These are phyloP conservation scores for Hippopotamus amphibius DNA, from an alignment of 2,113 vertebrate species.

Conservation along the genomic window DNA sequence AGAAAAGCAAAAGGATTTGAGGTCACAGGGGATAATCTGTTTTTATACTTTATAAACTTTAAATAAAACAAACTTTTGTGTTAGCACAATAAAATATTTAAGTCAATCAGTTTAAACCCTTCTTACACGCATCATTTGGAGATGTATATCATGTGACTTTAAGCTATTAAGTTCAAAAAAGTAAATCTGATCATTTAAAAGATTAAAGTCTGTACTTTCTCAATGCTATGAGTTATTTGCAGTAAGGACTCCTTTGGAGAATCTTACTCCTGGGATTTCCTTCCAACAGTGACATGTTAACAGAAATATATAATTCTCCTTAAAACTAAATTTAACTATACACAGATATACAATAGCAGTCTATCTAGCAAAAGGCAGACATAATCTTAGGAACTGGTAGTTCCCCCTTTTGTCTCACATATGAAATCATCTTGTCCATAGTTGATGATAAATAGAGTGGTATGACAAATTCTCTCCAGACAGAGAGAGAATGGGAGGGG, in stretches of 20 bases:
- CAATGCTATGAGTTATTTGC: not conserved
- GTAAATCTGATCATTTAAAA: not conserved
- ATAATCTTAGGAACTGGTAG: not conserved
- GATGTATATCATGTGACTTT: not conserved
- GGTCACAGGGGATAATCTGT: not conserved
- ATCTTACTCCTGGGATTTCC: not conserved
- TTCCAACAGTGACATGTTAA: not conserved
- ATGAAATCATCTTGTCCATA: not conserved
- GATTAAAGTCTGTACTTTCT: not conserved
- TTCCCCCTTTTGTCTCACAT: not conserved
- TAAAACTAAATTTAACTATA: conserved; percentile 16
- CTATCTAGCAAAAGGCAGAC: not conserved
- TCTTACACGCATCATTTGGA: not conserved
- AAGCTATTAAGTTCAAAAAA: not conserved
- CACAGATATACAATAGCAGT: not conserved
- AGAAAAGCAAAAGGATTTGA: not conserved
- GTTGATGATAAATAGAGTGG: not conserved
- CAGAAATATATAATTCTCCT: conserved; percentile 21
- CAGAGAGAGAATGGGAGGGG: not conserved
- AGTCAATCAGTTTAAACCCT: not conserved
- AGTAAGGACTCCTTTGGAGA: not conserved
- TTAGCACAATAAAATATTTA: conserved; percentile 39
- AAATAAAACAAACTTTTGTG: not conserved
- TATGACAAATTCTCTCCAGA: not conserved
- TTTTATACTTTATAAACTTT: conserved; percentile 35